These are phyloP conservation scores for Onthophagus sagittarius DNA, from an alignment of 2,888 invertebrate species.

Conservation along the genomic window DNA sequence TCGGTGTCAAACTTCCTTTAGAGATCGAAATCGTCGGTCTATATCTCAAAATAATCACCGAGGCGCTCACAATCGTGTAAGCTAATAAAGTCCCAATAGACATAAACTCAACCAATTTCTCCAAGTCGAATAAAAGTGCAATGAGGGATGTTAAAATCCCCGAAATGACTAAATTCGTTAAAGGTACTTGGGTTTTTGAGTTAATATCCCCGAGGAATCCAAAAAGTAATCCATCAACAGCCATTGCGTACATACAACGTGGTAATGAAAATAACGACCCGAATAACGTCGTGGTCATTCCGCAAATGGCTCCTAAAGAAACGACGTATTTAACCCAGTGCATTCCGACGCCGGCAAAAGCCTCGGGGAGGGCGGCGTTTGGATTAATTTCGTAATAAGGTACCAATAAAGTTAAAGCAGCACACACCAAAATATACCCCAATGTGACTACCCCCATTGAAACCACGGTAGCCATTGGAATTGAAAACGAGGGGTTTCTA, in stretches of 20 bases:
- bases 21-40: constrained; percentile 35
- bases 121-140: constrained; percentile 81
- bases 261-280: constrained; percentile 85
- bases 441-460: constrained; percentile 78
- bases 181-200: constrained; percentile 75
- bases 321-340: constrained; percentile 83
- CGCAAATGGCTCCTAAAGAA: constrained; percentile 81
- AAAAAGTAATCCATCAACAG: constrained; percentile 81
- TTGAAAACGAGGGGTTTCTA: constrained; percentile 71
- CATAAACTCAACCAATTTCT: constrained; percentile 91
- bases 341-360: constrained; percentile 69
- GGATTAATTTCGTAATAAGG: constrained; percentile 72
- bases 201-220: constrained; percentile 73
- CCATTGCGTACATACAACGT: constrained; percentile 83
- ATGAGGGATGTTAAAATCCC: constrained; percentile 72
- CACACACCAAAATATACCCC: constrained; percentile 76
- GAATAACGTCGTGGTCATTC: constrained; percentile 86
- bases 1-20: constrained; percentile 36
- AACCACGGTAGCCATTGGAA: constrained; percentile 77
- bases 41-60: constrained; percentile 83
- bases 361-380: constrained; percentile 76
- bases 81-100: constrained; percentile 86
- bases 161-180: constrained; percentile 72
- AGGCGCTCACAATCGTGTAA: constrained; percentile 88
- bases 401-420: constrained; percentile 78